Evolutionary conservation across 2,888 invertebrate species (phyloP), one percentile per base, ranked within the genome.

Genomic region (Chrysomela aeneicollis): DNA sequence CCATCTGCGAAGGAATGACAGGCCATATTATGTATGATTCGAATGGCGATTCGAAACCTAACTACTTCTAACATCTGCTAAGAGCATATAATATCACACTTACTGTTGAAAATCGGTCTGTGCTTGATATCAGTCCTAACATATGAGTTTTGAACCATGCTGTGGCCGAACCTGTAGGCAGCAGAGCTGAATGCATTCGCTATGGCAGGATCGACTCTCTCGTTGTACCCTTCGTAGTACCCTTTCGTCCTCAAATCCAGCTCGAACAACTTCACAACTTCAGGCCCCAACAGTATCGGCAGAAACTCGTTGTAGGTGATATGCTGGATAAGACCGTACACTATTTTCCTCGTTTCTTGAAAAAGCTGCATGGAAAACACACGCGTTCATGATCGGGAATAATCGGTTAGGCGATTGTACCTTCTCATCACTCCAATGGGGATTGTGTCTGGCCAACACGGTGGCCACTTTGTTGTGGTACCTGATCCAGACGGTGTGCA

Each of bases 391-490:
- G 8, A 26, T 8, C 3, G 26, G 8, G 8, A 26, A 26, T 26
- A 10, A 35, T 35, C 10, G 10, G 2, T 35, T 9, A 6, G 26
- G 6, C 26, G 9, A 35, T 10, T 35, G 6, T 32, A 66, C 84
- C 78, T 91, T 90, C 78, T 95, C 95, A 77, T 96, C 95, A 75
- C 90, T 90, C 96, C 96, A 96, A 75, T 92, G 92, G 0, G 89
- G 88, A 83, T 96, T 96, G 46, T 94, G 77, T 52, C 87, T 86
- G 4, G 89, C 86, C 46, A 96, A 80, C 72, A 89, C 87, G 70
- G 87, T 85, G 1, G 94, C 92, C 72, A 95, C 86, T 66, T 90
- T 88, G 79, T 87, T 90, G 79, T 94, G 93, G 70, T 90, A 89
- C 63, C 92, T 81, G 62, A 93, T 80, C 87, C 91, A 93, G 17